Percentiles rank a stretch among this genome's conserved stretches.
These are phyloP conservation scores for Ivindomyrus marchei DNA, from an alignment of 2,113 vertebrate genomes.

Conservation along the genomic window DNA sequence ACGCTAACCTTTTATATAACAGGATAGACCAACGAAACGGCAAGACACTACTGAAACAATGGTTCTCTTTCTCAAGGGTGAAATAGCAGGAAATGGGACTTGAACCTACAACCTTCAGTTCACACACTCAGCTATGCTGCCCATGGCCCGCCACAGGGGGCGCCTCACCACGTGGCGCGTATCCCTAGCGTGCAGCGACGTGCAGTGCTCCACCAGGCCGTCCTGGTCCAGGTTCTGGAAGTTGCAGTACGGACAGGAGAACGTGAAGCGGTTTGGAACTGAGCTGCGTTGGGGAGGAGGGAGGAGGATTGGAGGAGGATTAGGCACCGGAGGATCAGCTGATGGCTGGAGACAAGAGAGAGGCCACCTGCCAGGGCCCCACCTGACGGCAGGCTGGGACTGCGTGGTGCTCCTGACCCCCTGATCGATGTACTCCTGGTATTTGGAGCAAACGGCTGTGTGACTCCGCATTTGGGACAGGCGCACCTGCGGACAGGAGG, in stretches of 20 bases:
- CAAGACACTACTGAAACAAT: not conserved
- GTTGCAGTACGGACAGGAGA: constrained; percentile 87
- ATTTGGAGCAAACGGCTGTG: constrained; percentile 79
- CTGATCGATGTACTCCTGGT: constrained; percentile 89
- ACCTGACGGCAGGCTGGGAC: constrained; percentile 77
- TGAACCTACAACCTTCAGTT: not conserved
- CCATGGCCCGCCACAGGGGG: not conserved
- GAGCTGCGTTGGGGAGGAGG: constrained; percentile 53
- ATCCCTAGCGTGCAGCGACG: constrained; percentile 74
- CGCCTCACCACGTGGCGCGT: constrained; percentile 75
- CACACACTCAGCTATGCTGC: not conserved
- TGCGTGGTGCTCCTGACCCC: constrained; percentile 83
- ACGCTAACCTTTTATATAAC: not conserved
- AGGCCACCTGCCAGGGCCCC: constrained; percentile 2
- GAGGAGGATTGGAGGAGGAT: not conserved
- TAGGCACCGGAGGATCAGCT: not conserved
- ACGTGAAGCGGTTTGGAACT: constrained; percentile 90
- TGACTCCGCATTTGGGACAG: constrained; percentile 87
- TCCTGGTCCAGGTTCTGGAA: constrained; percentile 94
- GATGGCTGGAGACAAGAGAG: not conserved
- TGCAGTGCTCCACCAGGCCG: constrained; percentile 91
- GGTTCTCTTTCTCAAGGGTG: not conserved
- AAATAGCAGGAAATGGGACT: not conserved
- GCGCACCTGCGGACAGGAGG: constrained; percentile 58
- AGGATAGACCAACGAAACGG: not conserved